Evolutionary conservation across 2,888 invertebrate species (phyloP).

Genomic region (Melieria crassipennis): DNA sequence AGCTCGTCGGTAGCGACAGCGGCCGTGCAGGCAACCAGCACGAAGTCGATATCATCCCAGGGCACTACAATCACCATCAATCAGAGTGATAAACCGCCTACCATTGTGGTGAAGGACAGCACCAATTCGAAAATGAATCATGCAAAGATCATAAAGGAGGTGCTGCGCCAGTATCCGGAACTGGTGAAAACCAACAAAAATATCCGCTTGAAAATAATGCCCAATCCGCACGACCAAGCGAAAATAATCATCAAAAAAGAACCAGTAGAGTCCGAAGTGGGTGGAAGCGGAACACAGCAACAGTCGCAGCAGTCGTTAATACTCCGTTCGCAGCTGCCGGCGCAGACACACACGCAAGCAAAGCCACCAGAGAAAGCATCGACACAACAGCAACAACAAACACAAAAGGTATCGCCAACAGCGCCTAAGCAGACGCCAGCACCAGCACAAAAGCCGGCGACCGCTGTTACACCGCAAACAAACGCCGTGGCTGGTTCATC

Average conservation of each 20-base stretch:
- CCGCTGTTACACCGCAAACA: constrained; percentile 35
- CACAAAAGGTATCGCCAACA: background rate
- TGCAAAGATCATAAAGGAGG: constrained; percentile 88
- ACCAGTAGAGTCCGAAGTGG: constrained; percentile 38
- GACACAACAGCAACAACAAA: constrained; percentile 43
- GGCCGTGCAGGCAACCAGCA: constrained; percentile 33
- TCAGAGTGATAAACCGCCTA: constrained; percentile 61
- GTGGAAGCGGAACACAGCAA: constrained; percentile 7
- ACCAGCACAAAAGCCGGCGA: constrained; percentile 26
- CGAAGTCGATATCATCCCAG: constrained; percentile 24
- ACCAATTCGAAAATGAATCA: constrained; percentile 71
- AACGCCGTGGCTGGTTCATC: constrained; percentile 25
- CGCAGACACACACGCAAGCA: constrained; percentile 34
- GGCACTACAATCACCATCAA: constrained; percentile 57
- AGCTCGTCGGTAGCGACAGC: constrained; percentile 16
- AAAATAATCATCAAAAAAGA: constrained; percentile 57
- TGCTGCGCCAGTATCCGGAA: constrained; percentile 88
- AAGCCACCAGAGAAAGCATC: constrained; percentile 37
- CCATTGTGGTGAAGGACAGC: constrained; percentile 63
- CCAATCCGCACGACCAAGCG: constrained; percentile 63
- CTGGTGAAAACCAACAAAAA: constrained; percentile 87
- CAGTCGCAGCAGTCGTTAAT: constrained; percentile 4
- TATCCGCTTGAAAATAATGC: constrained; percentile 85
- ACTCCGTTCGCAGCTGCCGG: constrained; percentile 33
- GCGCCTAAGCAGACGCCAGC: constrained; percentile 27